These are phyloP conservation scores for Lasioglossum pauxillum DNA, from an alignment of 2,888 invertebrate species.

Conservation along the genomic window DNA sequence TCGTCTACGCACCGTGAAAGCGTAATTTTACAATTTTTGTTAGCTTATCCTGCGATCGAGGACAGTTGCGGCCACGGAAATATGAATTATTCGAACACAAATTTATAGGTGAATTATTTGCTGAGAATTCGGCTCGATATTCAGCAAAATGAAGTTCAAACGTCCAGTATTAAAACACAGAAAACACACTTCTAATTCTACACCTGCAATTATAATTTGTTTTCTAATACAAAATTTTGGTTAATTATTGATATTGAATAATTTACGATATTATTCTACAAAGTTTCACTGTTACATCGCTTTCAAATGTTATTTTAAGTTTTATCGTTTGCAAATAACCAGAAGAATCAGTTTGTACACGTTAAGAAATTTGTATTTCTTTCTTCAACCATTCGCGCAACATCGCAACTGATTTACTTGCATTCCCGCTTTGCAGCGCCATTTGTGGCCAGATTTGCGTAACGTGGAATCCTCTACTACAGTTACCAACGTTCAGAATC, in stretches of 20 bases:
- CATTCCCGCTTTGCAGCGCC: background rate
- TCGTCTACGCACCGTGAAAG: conserved; percentile 22
- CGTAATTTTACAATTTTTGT: conserved; percentile 38
- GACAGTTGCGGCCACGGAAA: background rate
- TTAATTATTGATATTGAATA: background rate
- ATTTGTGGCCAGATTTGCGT: background rate
- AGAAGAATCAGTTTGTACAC: background rate
- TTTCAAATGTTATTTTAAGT: background rate
- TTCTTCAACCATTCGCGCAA: background rate
- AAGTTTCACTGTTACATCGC: background rate
- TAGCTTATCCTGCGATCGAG: background rate
- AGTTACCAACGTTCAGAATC: background rate
- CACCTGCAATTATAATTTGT: background rate
- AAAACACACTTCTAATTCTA: background rate
- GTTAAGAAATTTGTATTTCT: background rate
- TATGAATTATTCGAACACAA: conserved; percentile 13
- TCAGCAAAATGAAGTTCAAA: background rate
- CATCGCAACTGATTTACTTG: no score
- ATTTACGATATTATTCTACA: background rate
- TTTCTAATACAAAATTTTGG: background rate
- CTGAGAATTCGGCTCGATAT: background rate
- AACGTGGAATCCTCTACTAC: background rate
- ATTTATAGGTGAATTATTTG: background rate
- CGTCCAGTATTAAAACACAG: background rate
- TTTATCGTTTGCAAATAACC: background rate